These are phyloP conservation scores for Pseudobourletiella spinata DNA, from an alignment of 1,140 invertebrate species.

Conservation along the genomic window DNA sequence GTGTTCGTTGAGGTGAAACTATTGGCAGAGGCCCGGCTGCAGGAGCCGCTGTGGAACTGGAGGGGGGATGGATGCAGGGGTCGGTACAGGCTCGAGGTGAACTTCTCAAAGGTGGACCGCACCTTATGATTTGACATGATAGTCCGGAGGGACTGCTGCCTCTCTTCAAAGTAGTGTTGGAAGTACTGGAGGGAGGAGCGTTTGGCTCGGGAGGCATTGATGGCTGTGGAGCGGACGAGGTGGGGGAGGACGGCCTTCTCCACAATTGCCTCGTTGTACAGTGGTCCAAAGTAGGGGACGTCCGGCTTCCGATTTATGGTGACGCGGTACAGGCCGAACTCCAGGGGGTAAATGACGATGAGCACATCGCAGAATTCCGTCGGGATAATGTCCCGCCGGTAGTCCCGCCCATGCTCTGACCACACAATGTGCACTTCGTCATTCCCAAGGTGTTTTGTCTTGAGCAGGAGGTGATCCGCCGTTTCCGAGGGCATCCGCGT, in stretches of 20 bases:
- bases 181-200: slow-evolving; percentile 77
- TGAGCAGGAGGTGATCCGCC: slow-evolving; percentile 77
- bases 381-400: slow-evolving; percentile 91
- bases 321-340: slow-evolving; percentile 68
- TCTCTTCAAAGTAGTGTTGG: slow-evolving; percentile 88
- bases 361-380: slow-evolving; percentile 99
- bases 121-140: slow-evolving; percentile 83
- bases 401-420: slow-evolving; percentile 93
- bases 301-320: slow-evolving; percentile 76
- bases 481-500: slow-evolving; percentile 85
- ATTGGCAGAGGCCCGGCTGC: slow-evolving; percentile 40
- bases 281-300: slow-evolving; percentile 88
- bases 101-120: slow-evolving; percentile 84
- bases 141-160: slow-evolving; percentile 72
- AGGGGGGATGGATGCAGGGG: slow-evolving; percentile 53
- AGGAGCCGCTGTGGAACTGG: slow-evolving; percentile 42
- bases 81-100: slow-evolving; percentile 72
- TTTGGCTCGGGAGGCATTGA: slow-evolving; percentile 85
- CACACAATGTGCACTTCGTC: slow-evolving; percentile 99
- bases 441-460: slow-evolving; percentile 93
- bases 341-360: slow-evolving; percentile 90
- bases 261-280: slow-evolving; percentile 90
- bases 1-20: slow-evolving; percentile 1
- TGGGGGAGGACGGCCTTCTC: slow-evolving; percentile 72
- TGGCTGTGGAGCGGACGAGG: slow-evolving; percentile 80